These are phyloP conservation scores for Aradus depressus DNA, from an alignment of 2,888 invertebrate species.

Conservation along the genomic window DNA sequence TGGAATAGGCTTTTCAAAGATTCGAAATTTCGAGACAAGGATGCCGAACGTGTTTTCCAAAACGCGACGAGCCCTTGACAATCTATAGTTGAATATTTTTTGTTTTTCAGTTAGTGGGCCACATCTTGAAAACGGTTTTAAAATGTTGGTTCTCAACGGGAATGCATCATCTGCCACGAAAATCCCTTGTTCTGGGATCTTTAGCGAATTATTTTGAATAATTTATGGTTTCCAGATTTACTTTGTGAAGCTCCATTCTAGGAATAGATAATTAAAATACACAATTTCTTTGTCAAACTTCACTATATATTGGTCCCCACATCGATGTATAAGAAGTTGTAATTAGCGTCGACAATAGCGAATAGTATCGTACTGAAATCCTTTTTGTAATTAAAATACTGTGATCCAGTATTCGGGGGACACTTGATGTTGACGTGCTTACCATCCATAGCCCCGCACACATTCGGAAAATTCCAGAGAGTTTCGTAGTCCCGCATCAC, in stretches of 20 bases:
- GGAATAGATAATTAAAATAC: no score
- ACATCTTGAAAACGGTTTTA: constrained; percentile 11
- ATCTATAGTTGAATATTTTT: no score
- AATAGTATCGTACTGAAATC: constrained; percentile 1
- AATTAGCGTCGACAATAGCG: background rate
- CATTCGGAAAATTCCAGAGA: constrained; percentile 14
- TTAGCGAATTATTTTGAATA: constrained; percentile 10
- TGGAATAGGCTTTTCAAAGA: constrained; percentile 20
- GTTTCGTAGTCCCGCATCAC: background rate
- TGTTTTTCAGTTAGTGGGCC: constrained; percentile 6
- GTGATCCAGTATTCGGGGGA: constrained; percentile 2
- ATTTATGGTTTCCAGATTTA: no score
- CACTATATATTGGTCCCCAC: constrained; percentile 19
- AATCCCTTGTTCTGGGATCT: background rate
- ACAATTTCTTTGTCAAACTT: no score
- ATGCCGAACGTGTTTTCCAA: constrained; percentile 18
- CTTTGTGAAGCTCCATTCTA: no score
- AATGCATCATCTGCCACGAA: constrained; percentile 22
- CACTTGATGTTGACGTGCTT: constrained; percentile 1
- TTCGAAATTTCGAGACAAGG: constrained; percentile 15
- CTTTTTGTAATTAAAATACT: constrained; percentile 6
- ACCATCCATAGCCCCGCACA: constrained; percentile 14
- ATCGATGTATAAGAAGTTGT: constrained; percentile 19
- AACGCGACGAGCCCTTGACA: constrained; percentile 13
- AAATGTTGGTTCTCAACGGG: constrained; percentile 8